Conservation (phyloP, 2,797 vertebrate species). For the Poeciliopsis gracilis region DNA sequence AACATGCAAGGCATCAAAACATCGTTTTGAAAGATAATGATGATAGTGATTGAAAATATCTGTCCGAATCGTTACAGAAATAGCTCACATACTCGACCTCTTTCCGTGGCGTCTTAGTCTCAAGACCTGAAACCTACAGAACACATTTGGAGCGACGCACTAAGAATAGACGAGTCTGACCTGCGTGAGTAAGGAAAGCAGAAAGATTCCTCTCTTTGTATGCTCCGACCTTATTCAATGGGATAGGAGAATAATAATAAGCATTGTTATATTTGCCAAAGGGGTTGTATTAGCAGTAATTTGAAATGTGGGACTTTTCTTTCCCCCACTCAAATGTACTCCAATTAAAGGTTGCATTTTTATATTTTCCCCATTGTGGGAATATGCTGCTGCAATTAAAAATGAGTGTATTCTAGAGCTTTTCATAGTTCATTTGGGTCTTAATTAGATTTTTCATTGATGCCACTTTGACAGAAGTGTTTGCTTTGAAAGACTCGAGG, state of each 20-base stretch:
- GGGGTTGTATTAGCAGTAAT: background rate
- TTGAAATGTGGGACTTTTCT: background rate
- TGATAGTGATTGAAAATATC: background rate
- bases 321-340: background rate
- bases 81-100: background rate
- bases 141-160: background rate
- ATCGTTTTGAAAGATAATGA: background rate
- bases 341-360: background rate
- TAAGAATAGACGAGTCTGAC: background rate
- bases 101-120: background rate
- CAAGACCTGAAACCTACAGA: background rate
- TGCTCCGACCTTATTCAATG: background rate
- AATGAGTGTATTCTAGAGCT: background rate
- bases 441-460: background rate
- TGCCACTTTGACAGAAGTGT: background rate
- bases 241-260: background rate
- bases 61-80: background rate
- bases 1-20: background rate
- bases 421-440: background rate
- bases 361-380: background rate
- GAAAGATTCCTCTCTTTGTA: background rate
- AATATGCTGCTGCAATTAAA: background rate
- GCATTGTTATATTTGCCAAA: background rate
- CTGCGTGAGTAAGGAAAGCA: too few relatives aligned
- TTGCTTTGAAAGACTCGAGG: conserved; percentile 2